Evolutionary conservation across 2,888 invertebrate genomes (phyloP).

Genomic region (Eumacrocentrus americanus): DNA sequence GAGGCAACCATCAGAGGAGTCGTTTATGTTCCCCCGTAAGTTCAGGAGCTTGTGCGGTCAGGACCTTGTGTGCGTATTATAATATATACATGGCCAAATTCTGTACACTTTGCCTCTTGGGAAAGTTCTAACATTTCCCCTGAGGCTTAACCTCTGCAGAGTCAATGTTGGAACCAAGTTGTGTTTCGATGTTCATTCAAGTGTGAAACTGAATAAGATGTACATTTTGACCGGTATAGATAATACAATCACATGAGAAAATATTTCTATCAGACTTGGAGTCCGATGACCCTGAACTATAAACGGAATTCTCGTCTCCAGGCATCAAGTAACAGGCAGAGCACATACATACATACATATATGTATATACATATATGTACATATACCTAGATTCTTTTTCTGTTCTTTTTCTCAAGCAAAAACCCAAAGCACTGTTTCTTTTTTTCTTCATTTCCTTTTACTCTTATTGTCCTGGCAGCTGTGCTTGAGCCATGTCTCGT

Average conservation of each 20-base stretch:
- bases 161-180: too few relatives aligned
- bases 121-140: too few relatives aligned
- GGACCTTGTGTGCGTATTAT: neutral
- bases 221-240: too few relatives aligned
- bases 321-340: constrained; percentile 6
- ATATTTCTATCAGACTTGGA: constrained; percentile 22
- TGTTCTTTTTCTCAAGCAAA: constrained; percentile 26
- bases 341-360: constrained; percentile 1
- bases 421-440: constrained; percentile 6
- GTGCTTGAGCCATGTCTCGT: constrained; percentile 13
- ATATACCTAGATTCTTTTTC: constrained; percentile 39
- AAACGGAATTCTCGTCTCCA: constrained; percentile 38
- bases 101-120: constrained; percentile 7
- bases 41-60: constrained; percentile 17
- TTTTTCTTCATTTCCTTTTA: constrained; percentile 26
- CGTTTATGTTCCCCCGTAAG: constrained; percentile 23
- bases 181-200: too few relatives aligned
- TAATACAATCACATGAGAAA: too few relatives aligned
- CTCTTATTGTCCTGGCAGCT: constrained; percentile 29
- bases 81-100: neutral
- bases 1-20: constrained; percentile 19
- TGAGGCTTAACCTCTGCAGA: too few relatives aligned
- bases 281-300: constrained; percentile 54
- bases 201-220: too few relatives aligned
- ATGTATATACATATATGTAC: neutral